Evolutionary conservation across 2,113 vertebrate species (phyloP), one percentile per base, ranked within the genome.

Genomic region (Cololabis saira): DNA sequence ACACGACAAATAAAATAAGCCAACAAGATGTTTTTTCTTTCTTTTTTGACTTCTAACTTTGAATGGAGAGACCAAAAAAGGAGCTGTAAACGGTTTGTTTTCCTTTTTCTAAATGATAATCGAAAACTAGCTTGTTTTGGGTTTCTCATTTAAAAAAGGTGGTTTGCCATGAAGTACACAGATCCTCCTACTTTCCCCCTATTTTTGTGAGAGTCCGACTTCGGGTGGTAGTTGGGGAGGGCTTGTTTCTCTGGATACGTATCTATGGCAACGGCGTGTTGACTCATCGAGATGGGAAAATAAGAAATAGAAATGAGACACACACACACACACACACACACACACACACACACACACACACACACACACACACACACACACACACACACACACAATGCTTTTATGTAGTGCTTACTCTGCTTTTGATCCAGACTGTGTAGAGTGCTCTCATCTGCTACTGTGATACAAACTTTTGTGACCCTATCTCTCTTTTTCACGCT

Each of bases 381-480:
- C 15, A 27, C 56, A 17, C 40, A 50, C 27, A 63, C 22, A 24
- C 42, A 41, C 24, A 27, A 27, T 15, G 21, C 62, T 63, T 56
- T 61, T 52, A 65, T 78, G 71, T 69, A 58, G 63, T 63, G 50
- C 72, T 74, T 72, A 72, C 61, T 78, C 71, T 44, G 67, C 61
- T 62, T 84, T 86, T 86, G 76, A 87, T 84, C 81, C 74, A n/a
- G 58, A 55, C 71, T 74, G 74, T 83, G 74, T 77, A 62, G 55
- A 73, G 59, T n/a, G n/a, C 79, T 71, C 80, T 80, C 71, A 57
- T 78, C 72, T 74, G 79, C 80, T 40, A 64, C 83, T 85, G 83
- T 59, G 83, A 61, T 27, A 69, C 57, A 65, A 61, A 69, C 71
- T 60, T 45, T 69, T 12, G 12, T 27, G 24, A 27, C 24, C 24